These are phyloP conservation scores for Willowsia nigromaculata DNA, from an alignment of 2,888 invertebrate genomes.

Conservation along the genomic window DNA sequence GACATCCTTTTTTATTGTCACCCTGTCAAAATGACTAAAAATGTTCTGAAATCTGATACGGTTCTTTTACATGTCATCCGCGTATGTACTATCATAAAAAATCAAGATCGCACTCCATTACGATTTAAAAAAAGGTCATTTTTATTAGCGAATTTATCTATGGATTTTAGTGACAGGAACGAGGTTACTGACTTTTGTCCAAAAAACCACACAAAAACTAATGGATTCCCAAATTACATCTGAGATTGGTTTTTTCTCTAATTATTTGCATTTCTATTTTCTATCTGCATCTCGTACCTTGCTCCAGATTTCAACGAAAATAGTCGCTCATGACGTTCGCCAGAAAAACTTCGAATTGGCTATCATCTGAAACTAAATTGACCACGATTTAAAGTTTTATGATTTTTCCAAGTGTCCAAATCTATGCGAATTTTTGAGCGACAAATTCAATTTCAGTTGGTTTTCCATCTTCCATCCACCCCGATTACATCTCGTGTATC, in stretches of 20 bases:
- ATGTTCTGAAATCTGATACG: not conserved
- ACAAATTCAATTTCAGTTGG: too few relatives aligned
- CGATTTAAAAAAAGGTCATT: not conserved
- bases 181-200: slow-evolving; percentile 2
- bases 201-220: not conserved
- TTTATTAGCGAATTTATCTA: not conserved
- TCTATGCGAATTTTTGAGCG: too few relatives aligned
- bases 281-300: not conserved
- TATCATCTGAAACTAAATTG: too few relatives aligned
- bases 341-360: too few relatives aligned
- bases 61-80: not conserved
- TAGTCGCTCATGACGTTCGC: not conserved
- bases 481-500: too few relatives aligned
- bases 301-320: slow-evolving; percentile 31
- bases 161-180: not conserved
- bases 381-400: not conserved
- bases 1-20: not conserved
- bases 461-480: too few relatives aligned
- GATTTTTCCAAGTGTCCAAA: too few relatives aligned
- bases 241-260: not conserved
- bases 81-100: not conserved
- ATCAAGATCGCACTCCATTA: not conserved
- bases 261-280: not conserved
- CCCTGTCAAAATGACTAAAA: slow-evolving; percentile 5
- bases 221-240: not conserved